Evolutionary conservation across 2,113 vertebrate species (phyloP), one percentile per base, ranked within the genome.

Genomic region (Holacanthus passer): DNA sequence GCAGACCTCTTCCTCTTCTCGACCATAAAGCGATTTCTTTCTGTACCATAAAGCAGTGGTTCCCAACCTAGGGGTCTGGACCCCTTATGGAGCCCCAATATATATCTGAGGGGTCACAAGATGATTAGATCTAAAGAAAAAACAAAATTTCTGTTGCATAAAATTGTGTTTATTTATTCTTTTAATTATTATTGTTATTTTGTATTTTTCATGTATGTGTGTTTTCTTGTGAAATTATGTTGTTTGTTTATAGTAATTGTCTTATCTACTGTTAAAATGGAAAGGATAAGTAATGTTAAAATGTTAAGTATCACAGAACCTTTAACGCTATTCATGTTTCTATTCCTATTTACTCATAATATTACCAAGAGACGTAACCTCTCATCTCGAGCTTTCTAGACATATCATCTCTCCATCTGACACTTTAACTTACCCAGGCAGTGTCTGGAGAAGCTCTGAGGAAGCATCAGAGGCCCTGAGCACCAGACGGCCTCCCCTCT

Each of bases 391-490:
- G n/a, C 55, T 68, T 77, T 79, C 14, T 19, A 31, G 19, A 73
- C 24, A 27, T 24, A 58, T 73, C 58, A 71, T 80, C 47, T 32
- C 60, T 45, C 47, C 68, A 71, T 70, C 53, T 88, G 59, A 79
- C 70, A 73, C 73, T 66, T 76, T 22, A 70, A 83, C 77, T 83
- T 70, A 89, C 84, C 53, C 52, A 62, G 72, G 55, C 69, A 70
- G 77, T 43, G 64, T 79, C 77, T 88, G 59, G 58, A 80, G 82
- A 77, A 80, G 82, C 63, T 86, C 75, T 45, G 59, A 87, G 62
- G 79, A 56, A 65, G 68, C 66, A 73, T 63, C 82, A 67, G 60
- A 73, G 81, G 73, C 65, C 43, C 22, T 63, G 66, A 88, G 67
- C 65, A 62, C 65, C 80, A 89, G 66, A 12, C 72, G 17, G 77